Evolutionary conservation across 2,888 invertebrate genomes (phyloP).

Genomic region (Andrena praecox): DNA sequence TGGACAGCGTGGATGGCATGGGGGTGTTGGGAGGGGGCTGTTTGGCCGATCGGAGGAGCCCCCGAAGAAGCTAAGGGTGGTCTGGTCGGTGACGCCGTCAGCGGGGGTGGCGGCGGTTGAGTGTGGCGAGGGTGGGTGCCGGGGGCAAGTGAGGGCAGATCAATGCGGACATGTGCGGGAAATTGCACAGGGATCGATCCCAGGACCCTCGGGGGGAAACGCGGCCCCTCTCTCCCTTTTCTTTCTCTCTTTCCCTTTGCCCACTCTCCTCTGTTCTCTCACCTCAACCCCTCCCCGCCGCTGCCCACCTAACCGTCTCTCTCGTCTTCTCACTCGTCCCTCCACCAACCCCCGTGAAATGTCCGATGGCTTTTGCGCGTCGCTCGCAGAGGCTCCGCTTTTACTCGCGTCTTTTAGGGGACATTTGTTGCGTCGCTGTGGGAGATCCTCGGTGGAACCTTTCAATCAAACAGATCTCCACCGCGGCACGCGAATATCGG

Average conservation of each 20-base stretch:
- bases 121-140: slow-evolving; percentile 73
- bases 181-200: slow-evolving; percentile 84
- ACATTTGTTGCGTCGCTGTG: slow-evolving; percentile 40
- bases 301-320: slow-evolving; percentile 54
- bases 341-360: slow-evolving; percentile 43
- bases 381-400: slow-evolving; percentile 32
- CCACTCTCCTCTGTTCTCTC: slow-evolving; percentile 54
- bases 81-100: slow-evolving; percentile 65
- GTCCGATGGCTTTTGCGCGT: slow-evolving; percentile 61
- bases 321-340: slow-evolving; percentile 48
- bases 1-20: slow-evolving; percentile 54
- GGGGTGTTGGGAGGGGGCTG: slow-evolving; percentile 56
- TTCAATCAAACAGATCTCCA: not conserved
- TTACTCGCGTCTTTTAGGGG: slow-evolving; percentile 32
- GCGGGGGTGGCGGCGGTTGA: slow-evolving; percentile 72
- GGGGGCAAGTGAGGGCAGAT: slow-evolving; percentile 83
- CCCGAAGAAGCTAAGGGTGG: slow-evolving; percentile 68
- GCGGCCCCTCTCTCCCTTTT: slow-evolving; percentile 69
- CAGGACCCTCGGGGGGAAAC: slow-evolving; percentile 79
- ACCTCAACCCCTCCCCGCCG: slow-evolving; percentile 45
- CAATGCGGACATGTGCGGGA: slow-evolving; percentile 85
- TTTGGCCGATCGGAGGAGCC: slow-evolving; percentile 67
- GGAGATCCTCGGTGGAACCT: not conserved
- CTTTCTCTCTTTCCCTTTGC: slow-evolving; percentile 58
- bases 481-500: not conserved